Base-by-base conservation (phyloP, 1,140 invertebrate genomes). In the Drosophila lacteicornis region DNA sequence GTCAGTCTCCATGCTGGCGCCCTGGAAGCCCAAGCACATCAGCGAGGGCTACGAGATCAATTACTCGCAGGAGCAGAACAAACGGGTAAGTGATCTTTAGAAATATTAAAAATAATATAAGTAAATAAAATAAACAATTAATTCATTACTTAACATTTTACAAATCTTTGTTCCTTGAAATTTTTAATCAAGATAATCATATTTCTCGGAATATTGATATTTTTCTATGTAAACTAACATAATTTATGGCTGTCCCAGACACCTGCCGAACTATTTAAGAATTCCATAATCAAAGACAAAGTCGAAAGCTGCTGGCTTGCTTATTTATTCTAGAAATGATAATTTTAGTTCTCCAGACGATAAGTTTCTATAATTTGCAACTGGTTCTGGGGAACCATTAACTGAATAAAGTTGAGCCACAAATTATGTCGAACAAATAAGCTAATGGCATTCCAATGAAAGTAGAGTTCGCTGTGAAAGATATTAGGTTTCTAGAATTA, bases 1-100 rank as follows among this genome's bases (percentile, higher is more conserved):
- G 43, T 97, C 96, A 36, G 96, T 97, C 69, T 97, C 96, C 4
- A 95, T 97, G 46, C 94, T 97, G 68, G 96, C 97, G 1, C 97
- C 97, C 1, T 97, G 97, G 96, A 95, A 95, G 62, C 97, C 97
- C 1, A 94, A 95, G 46, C 95, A 96, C 80, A 95, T 95, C 79
- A 94, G 94, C 73, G 96, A 96, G 81, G 94, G 94, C 53, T 95
- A 96, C 91, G 96, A 97, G 92, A 96, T 97, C 17, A 96, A 97
- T 87, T 97, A 97, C 92, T 96, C 95, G 11, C 96, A 96, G 82
- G 94, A 95, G 90, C 94, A 94, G 33, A 94, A 94, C 78, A 93
- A 84, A 81, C 93, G 90, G 91, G 93, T 93, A 85, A 86, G 65
- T 79, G 40, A 2, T 13, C 15, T 22, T 9, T 1, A 25, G 4